phyloP scores from a whole-genome alignment of 2,797 vertebrate genomes.

The Notamacropus eugenii region DNA sequence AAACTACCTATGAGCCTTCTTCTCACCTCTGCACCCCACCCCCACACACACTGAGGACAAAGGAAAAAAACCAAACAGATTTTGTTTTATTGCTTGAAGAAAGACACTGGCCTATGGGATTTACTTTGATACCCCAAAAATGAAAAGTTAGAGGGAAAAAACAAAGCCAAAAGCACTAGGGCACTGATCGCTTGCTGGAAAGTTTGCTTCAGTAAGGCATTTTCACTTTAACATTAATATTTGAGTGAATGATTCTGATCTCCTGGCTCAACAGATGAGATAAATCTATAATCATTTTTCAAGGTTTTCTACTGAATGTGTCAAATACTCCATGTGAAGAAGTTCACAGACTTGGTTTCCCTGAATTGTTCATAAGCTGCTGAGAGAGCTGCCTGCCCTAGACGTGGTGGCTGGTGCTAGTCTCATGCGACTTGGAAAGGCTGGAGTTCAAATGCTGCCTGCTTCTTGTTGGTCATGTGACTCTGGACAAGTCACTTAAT shows the following conservation, averaged over 20 bases:
- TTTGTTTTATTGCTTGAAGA: too few species aligned
- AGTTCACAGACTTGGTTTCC: not conserved
- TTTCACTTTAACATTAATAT: not conserved
- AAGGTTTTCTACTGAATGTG: not conserved
- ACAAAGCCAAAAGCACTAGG: too few species aligned
- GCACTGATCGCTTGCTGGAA: not conserved
- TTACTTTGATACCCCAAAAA: not conserved
- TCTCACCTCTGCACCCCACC: slow-evolving; percentile 25
- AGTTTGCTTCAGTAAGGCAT: not conserved
- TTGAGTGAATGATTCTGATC: slow-evolving; percentile 26
- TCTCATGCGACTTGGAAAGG: too few species aligned
- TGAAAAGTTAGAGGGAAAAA: not conserved
- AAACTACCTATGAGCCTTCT: not conserved
- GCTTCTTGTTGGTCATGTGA: not conserved
- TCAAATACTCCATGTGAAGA: not conserved
- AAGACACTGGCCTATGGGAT: not conserved
- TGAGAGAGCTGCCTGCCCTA: too few species aligned
- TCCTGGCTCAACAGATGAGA: not conserved
- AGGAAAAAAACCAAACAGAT: too few species aligned
- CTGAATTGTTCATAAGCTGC: not conserved
- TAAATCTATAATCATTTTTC: not conserved
- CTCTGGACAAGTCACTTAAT: too few species aligned
- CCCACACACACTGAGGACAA: not conserved
- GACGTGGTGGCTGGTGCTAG: too few species aligned
- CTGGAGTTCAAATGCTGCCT: not conserved